Evolutionary conservation across 2,113 vertebrate genomes (phyloP).

Genomic region (Petromus typicus): DNA sequence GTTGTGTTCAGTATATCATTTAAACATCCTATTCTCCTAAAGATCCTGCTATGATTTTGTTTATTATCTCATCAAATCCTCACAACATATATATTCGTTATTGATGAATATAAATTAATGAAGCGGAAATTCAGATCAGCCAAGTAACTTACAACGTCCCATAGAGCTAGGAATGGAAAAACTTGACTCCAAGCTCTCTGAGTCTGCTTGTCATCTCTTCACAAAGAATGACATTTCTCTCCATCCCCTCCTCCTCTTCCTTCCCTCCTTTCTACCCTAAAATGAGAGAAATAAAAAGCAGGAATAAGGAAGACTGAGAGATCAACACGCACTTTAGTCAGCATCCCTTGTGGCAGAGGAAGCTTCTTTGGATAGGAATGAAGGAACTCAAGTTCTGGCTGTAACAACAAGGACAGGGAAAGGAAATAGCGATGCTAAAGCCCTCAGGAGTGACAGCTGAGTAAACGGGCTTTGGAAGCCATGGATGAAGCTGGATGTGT

Average conservation of each 20-base stretch:
- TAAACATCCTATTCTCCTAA: not conserved
- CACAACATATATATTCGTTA: not conserved
- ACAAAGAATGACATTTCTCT: not conserved
- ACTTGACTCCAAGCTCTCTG: not conserved
- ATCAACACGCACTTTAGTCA: not conserved
- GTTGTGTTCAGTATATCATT: not conserved
- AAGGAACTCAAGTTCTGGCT: not conserved
- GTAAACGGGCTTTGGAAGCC: not conserved
- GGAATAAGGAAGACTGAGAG: not conserved
- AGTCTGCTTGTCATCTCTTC: not conserved
- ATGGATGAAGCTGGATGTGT: not conserved
- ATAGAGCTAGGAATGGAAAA: not conserved
- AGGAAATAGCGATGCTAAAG: not conserved
- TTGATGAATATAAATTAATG: no score
- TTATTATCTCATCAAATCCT: not conserved
- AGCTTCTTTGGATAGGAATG: no score
- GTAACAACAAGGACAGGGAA: not conserved
- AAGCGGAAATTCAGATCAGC: not conserved
- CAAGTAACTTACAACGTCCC: not conserved
- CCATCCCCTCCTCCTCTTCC: not conserved
- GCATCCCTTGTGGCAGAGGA: not conserved
- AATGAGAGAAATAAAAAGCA: not conserved
- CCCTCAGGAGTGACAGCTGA: not conserved
- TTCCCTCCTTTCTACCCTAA: not conserved
- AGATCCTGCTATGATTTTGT: not conserved